Base-by-base conservation (phyloP, 2,888 invertebrate species). In the Nemoura dubitans region DNA sequence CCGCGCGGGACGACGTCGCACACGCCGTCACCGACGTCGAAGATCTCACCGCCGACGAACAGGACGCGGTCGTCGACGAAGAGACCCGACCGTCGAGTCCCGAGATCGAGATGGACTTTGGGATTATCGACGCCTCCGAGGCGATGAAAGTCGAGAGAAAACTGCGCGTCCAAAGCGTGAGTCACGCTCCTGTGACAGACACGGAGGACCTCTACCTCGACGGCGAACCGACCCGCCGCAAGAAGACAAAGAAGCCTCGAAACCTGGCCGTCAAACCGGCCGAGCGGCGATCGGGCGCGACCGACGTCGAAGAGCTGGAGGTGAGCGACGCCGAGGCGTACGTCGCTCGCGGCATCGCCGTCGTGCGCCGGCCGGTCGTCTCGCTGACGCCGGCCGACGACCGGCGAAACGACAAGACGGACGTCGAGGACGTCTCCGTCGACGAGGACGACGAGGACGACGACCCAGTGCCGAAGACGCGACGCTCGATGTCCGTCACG, bases 231-330 rank as follows among this genome's bases (percentile, higher is more conserved):
- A 83, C 82, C 43, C 59, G 86, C 76, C 85, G 86, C 30, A 87
- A 87, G 78, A 87, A 82, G 78, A 80, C 81, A 76, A 86, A 78
- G 43, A 29, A 85, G 78, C 59, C 76, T 25, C 77, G 84, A 78
- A 42, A 29, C 26, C 83, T 83, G 42, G 26, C 16, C 27, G 27
- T 36, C 21, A 77, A 27, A 10, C 28, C 29, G 16, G 43, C 14
- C 76, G 59, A 28, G 82, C 82, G 7, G 82, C 82, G 7, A 10
- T 80, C 42, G 14, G 59, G 85, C 10, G 85, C 81, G 3, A 92
- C 92, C 26, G 92, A 92, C 89, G 89, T 91, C 36, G 92, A 92
- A 89, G 92, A 92, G 76, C 89, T 92, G 87, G 91, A 91, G 84
- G 88, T 91, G 0, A 92, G 91, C 89, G 92, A 91, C 83, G 89